These are phyloP conservation scores for Cerastoderma edule DNA, from an alignment of 2,888 invertebrate species.

Conservation along the genomic window DNA sequence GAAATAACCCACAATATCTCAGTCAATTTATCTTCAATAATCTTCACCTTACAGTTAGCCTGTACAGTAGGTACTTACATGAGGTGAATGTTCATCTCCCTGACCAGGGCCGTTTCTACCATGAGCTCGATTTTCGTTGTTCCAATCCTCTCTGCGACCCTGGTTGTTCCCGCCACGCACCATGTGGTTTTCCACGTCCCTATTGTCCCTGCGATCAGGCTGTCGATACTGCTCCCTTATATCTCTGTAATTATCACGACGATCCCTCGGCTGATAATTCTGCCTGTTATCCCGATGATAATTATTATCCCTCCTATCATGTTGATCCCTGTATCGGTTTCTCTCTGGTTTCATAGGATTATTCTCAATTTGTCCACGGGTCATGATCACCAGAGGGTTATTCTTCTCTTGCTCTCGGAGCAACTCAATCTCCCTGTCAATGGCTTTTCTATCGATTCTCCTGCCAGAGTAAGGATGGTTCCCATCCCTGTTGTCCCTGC, in stretches of 20 bases:
- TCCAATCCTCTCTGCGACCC: conserved; percentile 34
- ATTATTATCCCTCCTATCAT: conserved; percentile 34
- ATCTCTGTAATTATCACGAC: conserved; percentile 55
- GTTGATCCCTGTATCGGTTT: conserved; percentile 23
- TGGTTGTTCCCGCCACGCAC: conserved; percentile 7
- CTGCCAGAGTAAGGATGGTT: conserved; percentile 17
- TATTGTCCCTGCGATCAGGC: conserved; percentile 27
- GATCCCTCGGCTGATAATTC: conserved; percentile 23
- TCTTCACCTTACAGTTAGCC: too few relatives aligned
- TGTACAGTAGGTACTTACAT: too few relatives aligned
- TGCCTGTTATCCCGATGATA: conserved; percentile 21
- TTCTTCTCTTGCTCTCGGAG: conserved; percentile 22
- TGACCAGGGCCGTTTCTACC: too few relatives aligned
- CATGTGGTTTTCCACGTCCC: conserved; percentile 18
- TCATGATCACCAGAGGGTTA: conserved; percentile 18
- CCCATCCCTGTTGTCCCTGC: conserved; percentile 17
- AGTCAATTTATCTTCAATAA: too few relatives aligned
- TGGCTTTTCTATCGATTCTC: conserved; percentile 8
- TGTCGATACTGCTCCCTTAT: conserved; percentile 44
- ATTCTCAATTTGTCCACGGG: conserved; percentile 8
- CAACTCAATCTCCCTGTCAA: conserved; percentile 20
- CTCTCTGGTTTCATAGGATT: conserved; percentile 2
- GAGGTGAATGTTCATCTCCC: too few relatives aligned
- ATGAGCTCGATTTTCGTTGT: conserved; percentile 39
- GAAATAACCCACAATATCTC: too few relatives aligned